These are phyloP conservation scores for Enteromius anoplus DNA, from an alignment of 2,797 vertebrate species.

Conservation along the genomic window DNA sequence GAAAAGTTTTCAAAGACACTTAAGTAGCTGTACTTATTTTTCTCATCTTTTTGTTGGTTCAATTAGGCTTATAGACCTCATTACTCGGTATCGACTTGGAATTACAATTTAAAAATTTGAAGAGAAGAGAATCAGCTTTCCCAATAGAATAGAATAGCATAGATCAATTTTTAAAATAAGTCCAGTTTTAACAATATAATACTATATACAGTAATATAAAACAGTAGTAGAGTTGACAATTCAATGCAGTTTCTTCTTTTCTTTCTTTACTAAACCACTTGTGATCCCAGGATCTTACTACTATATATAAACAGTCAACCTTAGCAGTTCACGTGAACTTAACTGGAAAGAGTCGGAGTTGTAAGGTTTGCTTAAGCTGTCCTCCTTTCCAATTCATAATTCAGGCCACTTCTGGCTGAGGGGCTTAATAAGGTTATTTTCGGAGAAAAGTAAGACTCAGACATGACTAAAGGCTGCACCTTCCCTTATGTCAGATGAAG, in stretches of 20 bases:
- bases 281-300: neutral
- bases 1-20: constrained; percentile 21
- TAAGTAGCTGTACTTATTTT: constrained; percentile 1
- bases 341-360: neutral
- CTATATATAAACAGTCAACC: neutral
- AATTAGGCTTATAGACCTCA: neutral
- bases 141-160: neutral
- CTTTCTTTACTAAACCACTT: neutral
- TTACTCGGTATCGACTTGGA: neutral
- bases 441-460: constrained; percentile 46
- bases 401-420: constrained; percentile 50
- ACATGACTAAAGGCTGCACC: constrained; percentile 49
- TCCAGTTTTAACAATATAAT: neutral
- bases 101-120: neutral
- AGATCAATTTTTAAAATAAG: neutral
- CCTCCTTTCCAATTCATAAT: constrained; percentile 49
- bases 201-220: neutral
- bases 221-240: neutral
- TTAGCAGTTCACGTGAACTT: neutral
- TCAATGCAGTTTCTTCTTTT: neutral
- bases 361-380: neutral
- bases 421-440: constrained; percentile 55
- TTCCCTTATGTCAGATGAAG: constrained; percentile 44
- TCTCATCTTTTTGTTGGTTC: neutral
- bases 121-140: too few species aligned